These are phyloP conservation scores for Pomatorhinus ruficollis DNA, from an alignment of 2,113 vertebrate species.

Conservation along the genomic window DNA sequence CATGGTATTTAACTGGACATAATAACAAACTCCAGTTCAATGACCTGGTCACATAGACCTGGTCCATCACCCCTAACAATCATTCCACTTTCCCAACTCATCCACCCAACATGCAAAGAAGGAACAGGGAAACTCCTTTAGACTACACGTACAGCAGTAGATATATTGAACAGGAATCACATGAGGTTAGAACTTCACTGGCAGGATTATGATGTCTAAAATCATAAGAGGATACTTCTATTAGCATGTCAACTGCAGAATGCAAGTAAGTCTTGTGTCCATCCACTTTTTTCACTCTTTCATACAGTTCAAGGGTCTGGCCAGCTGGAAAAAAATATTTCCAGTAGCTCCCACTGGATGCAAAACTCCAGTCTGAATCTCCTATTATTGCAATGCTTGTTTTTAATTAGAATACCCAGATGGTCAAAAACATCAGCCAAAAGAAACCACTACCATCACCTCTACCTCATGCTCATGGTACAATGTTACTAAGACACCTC, in stretches of 20 bases:
- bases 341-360: background rate
- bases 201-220: background rate
- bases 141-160: background rate
- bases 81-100: background rate
- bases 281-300: background rate
- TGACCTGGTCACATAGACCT: too few relatives aligned
- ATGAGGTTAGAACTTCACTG: background rate
- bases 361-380: background rate
- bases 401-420: background rate
- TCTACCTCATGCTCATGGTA: background rate
- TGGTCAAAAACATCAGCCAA: background rate
- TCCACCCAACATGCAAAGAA: background rate
- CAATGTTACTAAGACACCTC: background rate
- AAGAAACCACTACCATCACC: background rate
- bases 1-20: background rate
- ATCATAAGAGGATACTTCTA: background rate
- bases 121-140: background rate
- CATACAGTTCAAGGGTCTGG: background rate
- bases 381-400: background rate
- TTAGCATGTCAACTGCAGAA: background rate
- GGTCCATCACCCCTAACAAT: background rate
- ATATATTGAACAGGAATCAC: background rate
- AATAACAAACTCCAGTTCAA: background rate
- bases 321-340: background rate
- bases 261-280: background rate